These are phyloP conservation scores for Scaptomyza flava DNA, from an alignment of 2,888 invertebrate genomes.

Conservation along the genomic window DNA sequence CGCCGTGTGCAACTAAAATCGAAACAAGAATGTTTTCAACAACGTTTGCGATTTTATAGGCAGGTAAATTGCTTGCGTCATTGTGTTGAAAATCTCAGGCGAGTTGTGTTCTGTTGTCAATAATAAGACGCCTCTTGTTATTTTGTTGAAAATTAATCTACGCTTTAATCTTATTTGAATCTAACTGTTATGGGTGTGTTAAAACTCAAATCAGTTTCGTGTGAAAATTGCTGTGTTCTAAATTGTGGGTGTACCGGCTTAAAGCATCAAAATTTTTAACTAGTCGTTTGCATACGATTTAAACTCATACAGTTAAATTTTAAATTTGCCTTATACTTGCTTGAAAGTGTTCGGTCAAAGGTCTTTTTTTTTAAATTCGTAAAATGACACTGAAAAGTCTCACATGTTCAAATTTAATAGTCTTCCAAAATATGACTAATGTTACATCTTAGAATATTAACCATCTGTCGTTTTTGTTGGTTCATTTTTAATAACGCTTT, in stretches of 20 bases:
- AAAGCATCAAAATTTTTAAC: neutral
- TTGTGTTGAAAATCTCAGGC: conserved; percentile 22
- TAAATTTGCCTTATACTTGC: neutral
- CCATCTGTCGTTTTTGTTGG: no score
- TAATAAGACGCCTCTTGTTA: neutral
- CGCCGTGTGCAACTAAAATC: conserved; percentile 27
- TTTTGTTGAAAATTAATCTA: neutral
- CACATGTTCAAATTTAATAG: neutral
- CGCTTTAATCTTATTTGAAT: neutral
- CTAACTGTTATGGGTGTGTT: neutral
- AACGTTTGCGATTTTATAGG: conserved; percentile 30
- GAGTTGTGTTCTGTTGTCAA: neutral
- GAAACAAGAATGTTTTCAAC: conserved; percentile 16
- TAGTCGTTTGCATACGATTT: neutral
- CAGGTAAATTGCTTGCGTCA: conserved; percentile 54
- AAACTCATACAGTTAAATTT: neutral
- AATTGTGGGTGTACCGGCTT: neutral
- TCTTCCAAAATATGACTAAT: neutral
- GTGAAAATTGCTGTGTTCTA: neutral
- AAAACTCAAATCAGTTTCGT: neutral
- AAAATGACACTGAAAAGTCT: neutral
- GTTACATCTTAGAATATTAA: no score
- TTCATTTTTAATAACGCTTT: no score
- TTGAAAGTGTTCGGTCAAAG: neutral
- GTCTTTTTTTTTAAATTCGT: neutral